Evolutionary conservation across 92 coral and sea anemone genomes (phyloP), one percentile per base, ranked within the genome.

Genomic region (Siderastrea siderea): DNA sequence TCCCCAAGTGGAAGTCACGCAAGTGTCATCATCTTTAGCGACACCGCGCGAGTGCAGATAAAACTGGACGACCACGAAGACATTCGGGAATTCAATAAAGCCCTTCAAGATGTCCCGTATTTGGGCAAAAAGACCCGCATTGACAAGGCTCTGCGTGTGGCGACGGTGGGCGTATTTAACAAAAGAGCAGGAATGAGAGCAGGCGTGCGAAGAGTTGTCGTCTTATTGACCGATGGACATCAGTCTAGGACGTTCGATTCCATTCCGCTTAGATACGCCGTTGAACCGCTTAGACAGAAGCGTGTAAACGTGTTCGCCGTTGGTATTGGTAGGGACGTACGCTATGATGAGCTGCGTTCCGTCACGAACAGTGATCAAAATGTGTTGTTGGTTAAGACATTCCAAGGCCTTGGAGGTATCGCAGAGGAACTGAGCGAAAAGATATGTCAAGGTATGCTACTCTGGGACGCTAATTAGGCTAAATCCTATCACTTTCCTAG

Each of bases 1-100:
- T 86, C 97, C 55, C 53, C 68, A 5, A 54, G 69, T 11, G 93
- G 88, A 19, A 87, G 84, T 58, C 95, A 89, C 16, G 88, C 83
- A 1, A 94, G 92, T 47, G 82, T 92, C 58, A 84, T 96, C 81
- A 74, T 95, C 17, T 95, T 93, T 79, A 96, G 99, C 58, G 82
- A 84, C 83, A 69, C 19, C 61, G 98, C 96, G 13, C 76, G 67
- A 68, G 91, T 89, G 16, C 91, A 90, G 58, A 92, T 92, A 51
- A 78, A 79, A 55, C 84, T 94, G 49, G 82, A 66, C 10, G 97
- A 94, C 69, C 78, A 92, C 81, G 74, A 74, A 10, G 77, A 94
- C 26, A 79, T 65, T 55, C 67, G 66, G 78, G 86, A 74, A 45
- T 86, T 94, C 65, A 86, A 81, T 55, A 74, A 66, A 17, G 95